A percentile compares a stretch with the other conserved stretches of the same genome.
These are phyloP conservation scores for Capreolus pygargus DNA, from an alignment of 2,113 vertebrate genomes.

Conservation along the genomic window DNA sequence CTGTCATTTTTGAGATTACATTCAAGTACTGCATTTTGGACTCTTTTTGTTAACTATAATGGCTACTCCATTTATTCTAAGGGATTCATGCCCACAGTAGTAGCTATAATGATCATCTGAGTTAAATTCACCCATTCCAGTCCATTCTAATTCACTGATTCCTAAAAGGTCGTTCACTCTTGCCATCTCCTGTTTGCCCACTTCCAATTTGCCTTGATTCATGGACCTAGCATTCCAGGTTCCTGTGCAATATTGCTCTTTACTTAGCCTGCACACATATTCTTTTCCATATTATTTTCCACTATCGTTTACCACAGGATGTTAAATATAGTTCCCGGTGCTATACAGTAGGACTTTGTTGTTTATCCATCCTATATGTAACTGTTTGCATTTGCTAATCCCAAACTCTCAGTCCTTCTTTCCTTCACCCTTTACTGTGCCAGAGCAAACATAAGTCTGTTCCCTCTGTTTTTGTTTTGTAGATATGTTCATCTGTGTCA, in stretches of 20 bases:
- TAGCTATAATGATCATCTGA: background rate
- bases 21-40: background rate
- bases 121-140: background rate
- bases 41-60: background rate
- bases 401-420: background rate
- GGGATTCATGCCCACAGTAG: background rate
- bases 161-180: background rate
- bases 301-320: background rate
- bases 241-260: background rate
- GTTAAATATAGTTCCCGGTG: background rate
- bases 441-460: background rate
- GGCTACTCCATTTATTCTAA: background rate
- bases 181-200: background rate
- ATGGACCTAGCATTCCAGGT: background rate
- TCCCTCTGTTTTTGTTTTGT: background rate
- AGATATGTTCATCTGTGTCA: background rate
- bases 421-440: background rate
- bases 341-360: background rate
- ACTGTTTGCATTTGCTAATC: background rate
- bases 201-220: background rate
- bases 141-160: background rate
- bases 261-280: rapidly evolving
- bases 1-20: background rate
- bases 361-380: background rate
- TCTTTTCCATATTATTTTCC: background rate